Base-by-base conservation (phyloP, 37 sponge, comb jelly and placozoan species). In the Crambe crambe region DNA sequence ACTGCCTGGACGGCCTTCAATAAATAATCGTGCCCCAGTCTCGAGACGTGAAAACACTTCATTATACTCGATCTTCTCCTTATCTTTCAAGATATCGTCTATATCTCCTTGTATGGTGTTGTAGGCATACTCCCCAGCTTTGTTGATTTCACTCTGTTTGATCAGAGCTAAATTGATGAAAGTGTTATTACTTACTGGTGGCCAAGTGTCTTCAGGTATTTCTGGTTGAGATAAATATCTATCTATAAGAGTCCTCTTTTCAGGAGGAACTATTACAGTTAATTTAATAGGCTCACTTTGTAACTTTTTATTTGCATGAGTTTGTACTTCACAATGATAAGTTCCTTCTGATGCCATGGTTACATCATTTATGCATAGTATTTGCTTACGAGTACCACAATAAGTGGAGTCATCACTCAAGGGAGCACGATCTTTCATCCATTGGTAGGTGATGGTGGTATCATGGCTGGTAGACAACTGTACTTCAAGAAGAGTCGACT, bases 1-100 rank as follows among this genome's bases (percentile, higher is more conserved):
- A 17, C 54, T 37, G 3, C 79, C 79, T 44, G 79, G 79, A 21
- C 79, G 31, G 1, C 78, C 78, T 63, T 77, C 78, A 9, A 64
- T 20, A 3, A 77, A 35, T 3, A 77, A n/a, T n/a, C 29, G 25
- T 2, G 23, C 5, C 23, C n/a, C n/a, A 58, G 8, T 36, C 20
- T 75, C 39, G 23, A 35, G 40, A 5, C 40, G 2, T 2, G n/a
- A 17, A 58, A 75, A 75, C 0, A 58, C 39, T 27, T 37, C 58
- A 1, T 35, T 3, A 34, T 75, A 75, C 32, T n/a, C 59, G 4
- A 75, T 9, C n/a, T 9, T 37, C 23, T 57, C 58, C 38, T 75
- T 75, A 0, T 1, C 59, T 9, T 35, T 56, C 37, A 75, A 22
- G 9, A 75, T 75, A 35, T 75, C 60, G 22, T 58, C 60, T 5